Conservation (phyloP, 2,888 invertebrate species). For the Steinernema hermaphroditum region DNA sequence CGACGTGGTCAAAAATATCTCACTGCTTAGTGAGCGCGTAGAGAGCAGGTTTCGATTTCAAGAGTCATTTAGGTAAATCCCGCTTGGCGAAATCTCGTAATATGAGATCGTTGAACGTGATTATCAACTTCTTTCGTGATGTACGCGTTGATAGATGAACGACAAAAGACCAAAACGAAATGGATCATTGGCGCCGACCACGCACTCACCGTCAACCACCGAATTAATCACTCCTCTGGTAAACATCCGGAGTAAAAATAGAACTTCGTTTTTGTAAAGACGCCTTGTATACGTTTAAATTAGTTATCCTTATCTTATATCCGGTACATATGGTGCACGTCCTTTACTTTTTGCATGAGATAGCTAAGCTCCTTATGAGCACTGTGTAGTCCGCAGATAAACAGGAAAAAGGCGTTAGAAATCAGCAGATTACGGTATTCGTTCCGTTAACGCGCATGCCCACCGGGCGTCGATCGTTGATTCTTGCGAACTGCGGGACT, state of each 20-base stretch:
- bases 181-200: not conserved
- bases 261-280: not conserved
- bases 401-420: not conserved
- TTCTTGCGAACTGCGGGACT: not conserved
- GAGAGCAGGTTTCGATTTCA: slow-evolving; percentile 16
- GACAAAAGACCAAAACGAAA: slow-evolving; percentile 23
- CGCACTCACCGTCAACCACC: not conserved
- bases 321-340: no score
- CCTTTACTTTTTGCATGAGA: no score
- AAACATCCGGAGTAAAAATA: not conserved
- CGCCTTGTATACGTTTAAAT: no score
- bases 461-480: not conserved
- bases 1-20: slow-evolving; percentile 7
- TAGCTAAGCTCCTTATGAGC: no score
- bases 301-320: no score
- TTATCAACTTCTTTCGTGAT: slow-evolving; percentile 1
- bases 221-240: not conserved
- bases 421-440: not conserved
- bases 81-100: not conserved
- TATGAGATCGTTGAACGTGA: not conserved
- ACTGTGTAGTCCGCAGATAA: no score
- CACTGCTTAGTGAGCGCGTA: not conserved
- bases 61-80: slow-evolving; percentile 14
- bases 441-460: not conserved
- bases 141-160: slow-evolving; percentile 22